phyloP scores from a whole-genome alignment of 1,140 invertebrate species.

The Geopemphigus sp. region DNA sequence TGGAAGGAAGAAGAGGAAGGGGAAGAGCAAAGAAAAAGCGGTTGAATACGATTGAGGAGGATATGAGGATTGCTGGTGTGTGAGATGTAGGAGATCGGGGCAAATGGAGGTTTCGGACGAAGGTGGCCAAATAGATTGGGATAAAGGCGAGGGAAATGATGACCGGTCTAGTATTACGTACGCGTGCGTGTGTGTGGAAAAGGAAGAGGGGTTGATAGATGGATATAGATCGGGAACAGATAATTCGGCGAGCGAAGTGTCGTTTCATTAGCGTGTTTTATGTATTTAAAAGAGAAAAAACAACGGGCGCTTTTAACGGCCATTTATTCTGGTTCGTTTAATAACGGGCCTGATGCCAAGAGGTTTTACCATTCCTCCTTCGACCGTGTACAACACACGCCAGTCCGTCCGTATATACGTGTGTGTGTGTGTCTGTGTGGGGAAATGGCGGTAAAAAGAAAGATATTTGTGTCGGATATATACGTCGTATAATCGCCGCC shows the following conservation, averaged over 20 bases:
- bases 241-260: background rate
- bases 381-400: background rate
- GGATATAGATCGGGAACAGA: background rate
- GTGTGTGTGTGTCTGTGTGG: background rate
- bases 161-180: too few relatives aligned
- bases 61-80: too few relatives aligned
- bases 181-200: too few relatives aligned
- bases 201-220: too few relatives aligned
- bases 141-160: too few relatives aligned
- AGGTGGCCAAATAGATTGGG: too few relatives aligned
- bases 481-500: constrained; percentile 26
- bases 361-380: background rate
- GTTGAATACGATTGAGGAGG: too few relatives aligned
- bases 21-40: too few relatives aligned
- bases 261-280: constrained; percentile 33
- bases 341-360: constrained; percentile 24
- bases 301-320: constrained; percentile 31
- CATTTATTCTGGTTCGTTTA: constrained; percentile 35
- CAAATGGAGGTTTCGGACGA: too few relatives aligned
- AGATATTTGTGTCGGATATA: constrained; percentile 30
- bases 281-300: constrained; percentile 31
- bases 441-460: constrained; percentile 19
- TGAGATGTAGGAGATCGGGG: too few relatives aligned
- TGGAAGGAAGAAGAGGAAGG: too few relatives aligned
- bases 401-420: background rate